phyloP scores from a whole-genome alignment of 2,888 invertebrate species.

The Epinotia ramella region DNA sequence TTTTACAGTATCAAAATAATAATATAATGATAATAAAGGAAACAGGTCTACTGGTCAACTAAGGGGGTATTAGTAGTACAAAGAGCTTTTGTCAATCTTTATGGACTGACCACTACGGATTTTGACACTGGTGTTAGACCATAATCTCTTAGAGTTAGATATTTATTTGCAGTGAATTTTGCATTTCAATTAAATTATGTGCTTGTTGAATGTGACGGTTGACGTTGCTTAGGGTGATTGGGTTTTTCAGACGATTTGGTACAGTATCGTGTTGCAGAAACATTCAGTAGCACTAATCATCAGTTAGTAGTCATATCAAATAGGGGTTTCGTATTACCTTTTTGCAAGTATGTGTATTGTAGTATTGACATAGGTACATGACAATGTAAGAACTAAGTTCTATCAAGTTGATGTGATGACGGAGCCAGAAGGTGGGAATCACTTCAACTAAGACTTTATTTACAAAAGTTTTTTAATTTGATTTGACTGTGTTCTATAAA shows the following conservation, averaged over 20 bases:
- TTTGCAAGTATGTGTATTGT: too few relatives aligned
- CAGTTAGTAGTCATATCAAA: too few relatives aligned
- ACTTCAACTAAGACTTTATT: too few relatives aligned
- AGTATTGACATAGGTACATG: too few relatives aligned
- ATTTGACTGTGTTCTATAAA: not conserved
- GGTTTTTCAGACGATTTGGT: not conserved
- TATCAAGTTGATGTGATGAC: too few relatives aligned
- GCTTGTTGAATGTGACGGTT: slow-evolving; percentile 20
- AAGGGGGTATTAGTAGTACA: slow-evolving; percentile 80
- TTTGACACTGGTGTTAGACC: slow-evolving; percentile 79
- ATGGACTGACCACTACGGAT: slow-evolving; percentile 79
- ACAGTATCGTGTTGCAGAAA: slow-evolving; percentile 1
- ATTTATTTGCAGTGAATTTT: slow-evolving; percentile 63
- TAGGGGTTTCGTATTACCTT: too few relatives aligned
- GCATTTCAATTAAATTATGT: slow-evolving; percentile 68
- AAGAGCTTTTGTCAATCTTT: slow-evolving; percentile 73
- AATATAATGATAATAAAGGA: slow-evolving; percentile 79
- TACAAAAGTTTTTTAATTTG: too few relatives aligned
- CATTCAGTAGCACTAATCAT: not conserved
- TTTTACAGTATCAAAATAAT: slow-evolving; percentile 78
- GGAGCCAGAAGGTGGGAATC: too few relatives aligned
- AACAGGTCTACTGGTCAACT: slow-evolving; percentile 77
- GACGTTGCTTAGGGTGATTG: not conserved
- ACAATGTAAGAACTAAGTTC: too few relatives aligned
- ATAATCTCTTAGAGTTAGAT: slow-evolving; percentile 76